Percentiles rank a stretch among this genome's conserved stretches.
These are phyloP conservation scores for Knipowitschia caucasica DNA, from an alignment of 2,797 vertebrate species.

Conservation along the genomic window DNA sequence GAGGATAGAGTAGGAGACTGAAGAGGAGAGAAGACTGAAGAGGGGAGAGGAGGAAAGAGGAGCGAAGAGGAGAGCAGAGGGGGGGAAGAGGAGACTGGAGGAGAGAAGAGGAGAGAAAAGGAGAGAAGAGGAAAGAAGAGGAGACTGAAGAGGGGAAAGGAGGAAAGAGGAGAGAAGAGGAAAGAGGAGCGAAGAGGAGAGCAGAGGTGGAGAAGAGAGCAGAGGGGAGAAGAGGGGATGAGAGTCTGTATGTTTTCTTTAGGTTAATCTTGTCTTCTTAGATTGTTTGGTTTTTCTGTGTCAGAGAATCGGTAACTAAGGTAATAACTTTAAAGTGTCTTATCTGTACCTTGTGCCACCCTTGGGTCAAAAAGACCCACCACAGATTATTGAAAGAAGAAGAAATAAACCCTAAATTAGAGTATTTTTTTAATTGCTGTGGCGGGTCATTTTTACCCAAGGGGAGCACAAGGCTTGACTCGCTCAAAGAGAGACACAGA, in stretches of 20 bases:
- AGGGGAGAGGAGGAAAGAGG: slow-evolving; percentile 35
- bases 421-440: too few species aligned
- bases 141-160: too few species aligned
- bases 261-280: too few species aligned
- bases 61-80: neutral
- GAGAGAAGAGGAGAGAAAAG: slow-evolving; percentile 39
- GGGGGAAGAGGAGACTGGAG: too few species aligned
- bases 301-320: too few species aligned
- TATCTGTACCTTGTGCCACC: too few species aligned
- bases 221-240: neutral
- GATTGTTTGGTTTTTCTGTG: too few species aligned
- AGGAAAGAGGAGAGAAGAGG: slow-evolving; percentile 56
- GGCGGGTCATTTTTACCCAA: too few species aligned
- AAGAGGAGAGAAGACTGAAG: neutral
- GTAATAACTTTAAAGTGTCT: too few species aligned
- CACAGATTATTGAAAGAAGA: too few species aligned
- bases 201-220: slow-evolving; percentile 16
- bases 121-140: neutral
- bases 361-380: too few species aligned
- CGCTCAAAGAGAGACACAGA: slow-evolving; percentile 6
- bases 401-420: too few species aligned
- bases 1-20: slow-evolving; percentile 25
- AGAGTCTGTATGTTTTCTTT: slow-evolving; percentile 4
- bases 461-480: slow-evolving; percentile 31
- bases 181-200: neutral